These are phyloP conservation scores for Ptilodon capucinus DNA, from an alignment of 2,888 invertebrate genomes.

Conservation along the genomic window DNA sequence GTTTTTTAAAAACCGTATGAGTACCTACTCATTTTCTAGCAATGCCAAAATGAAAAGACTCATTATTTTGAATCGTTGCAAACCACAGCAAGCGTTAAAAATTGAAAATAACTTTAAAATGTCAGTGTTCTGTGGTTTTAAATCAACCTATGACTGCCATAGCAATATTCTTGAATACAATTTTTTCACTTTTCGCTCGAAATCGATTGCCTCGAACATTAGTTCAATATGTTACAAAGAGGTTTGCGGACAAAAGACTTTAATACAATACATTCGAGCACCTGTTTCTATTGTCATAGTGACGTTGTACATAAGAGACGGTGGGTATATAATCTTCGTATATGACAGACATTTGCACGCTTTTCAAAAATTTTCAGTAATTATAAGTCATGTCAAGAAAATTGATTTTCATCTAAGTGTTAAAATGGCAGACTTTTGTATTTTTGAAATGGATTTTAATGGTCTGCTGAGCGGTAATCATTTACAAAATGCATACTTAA, in stretches of 20 bases:
- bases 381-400: not conserved
- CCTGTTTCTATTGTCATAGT: constrained; percentile 18
- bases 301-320: constrained; percentile 11
- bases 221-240: not conserved
- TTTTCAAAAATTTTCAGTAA: constrained; percentile 10
- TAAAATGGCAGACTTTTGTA: not conserved
- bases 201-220: not conserved
- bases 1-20: no score
- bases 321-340: not conserved
- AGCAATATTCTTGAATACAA: not conserved
- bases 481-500: no score
- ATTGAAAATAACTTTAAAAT: no score
- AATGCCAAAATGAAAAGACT: no score
- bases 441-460: not conserved
- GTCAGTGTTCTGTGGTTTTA: no score
- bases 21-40: no score
- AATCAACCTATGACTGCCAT: not conserved
- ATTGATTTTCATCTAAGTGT: not conserved
- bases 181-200: not conserved
- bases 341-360: constrained; percentile 6
- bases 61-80: no score
- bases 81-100: no score
- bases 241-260: constrained; percentile 13
- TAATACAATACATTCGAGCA: constrained; percentile 14
- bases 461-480: no score